A percentile compares a stretch with the other conserved stretches of the same genome.
Evolutionary conservation across 1,140 invertebrate genomes (phyloP).

Genomic region (Drosophila lacertosa): DNA sequence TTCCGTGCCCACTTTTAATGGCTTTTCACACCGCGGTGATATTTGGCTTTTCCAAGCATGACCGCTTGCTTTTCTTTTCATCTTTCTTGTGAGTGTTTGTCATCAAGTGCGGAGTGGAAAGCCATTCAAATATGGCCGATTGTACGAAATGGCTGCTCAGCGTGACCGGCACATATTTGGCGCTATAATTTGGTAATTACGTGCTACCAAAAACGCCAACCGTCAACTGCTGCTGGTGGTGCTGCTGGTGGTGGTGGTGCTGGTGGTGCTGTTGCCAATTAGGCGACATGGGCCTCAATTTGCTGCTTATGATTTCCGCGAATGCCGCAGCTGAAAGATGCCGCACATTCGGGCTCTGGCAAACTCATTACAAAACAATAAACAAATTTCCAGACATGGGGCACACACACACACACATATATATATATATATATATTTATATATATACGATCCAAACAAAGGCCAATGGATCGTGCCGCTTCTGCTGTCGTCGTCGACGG

Average conservation of each 20-base stretch:
- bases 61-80: conserved; percentile 12
- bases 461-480: conserved; percentile 75
- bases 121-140: conserved; percentile 53
- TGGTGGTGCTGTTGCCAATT: conserved; percentile 58
- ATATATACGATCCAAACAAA: no score
- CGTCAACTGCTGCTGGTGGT: conserved; percentile 6
- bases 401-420: conserved; percentile 11
- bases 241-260: conserved; percentile 5
- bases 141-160: conserved; percentile 35
- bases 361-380: conserved; percentile 82
- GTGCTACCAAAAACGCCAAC: conserved; percentile 24
- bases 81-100: conserved; percentile 27
- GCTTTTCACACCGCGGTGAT: conserved; percentile 1
- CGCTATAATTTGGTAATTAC: conserved; percentile 55
- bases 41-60: conserved; percentile 46
- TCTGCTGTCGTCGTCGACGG: conserved; percentile 53
- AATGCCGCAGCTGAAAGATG: conserved; percentile 68
- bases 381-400: conserved; percentile 80
- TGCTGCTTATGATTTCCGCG: conserved; percentile 78
- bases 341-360: conserved; percentile 51
- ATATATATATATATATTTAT: no score
- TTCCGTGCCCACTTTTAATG: background rate
- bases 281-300: conserved; percentile 69
- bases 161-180: conserved; percentile 50
- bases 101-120: conserved; percentile 43